A percentile compares a stretch with the other conserved stretches of the same genome.
Evolutionary conservation across 2,888 invertebrate genomes (phyloP).

Genomic region (Ectobius pallidus): DNA sequence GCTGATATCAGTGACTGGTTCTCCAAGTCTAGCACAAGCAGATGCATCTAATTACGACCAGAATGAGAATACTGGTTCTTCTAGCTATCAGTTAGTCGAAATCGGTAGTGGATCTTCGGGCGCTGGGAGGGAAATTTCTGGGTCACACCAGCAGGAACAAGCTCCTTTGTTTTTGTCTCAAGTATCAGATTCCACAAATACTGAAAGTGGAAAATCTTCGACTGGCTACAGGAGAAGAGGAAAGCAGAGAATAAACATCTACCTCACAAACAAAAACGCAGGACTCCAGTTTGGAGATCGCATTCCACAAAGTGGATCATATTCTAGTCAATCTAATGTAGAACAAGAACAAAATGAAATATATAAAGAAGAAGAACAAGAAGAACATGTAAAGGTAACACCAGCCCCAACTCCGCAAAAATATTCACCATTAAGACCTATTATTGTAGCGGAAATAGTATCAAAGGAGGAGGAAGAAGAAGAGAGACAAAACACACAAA

Average conservation of each 20-base stretch:
- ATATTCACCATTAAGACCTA: slow-evolving; percentile 40
- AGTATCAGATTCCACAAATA: neutral
- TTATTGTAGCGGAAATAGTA: slow-evolving; percentile 40
- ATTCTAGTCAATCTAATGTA: neutral
- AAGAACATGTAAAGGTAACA: neutral
- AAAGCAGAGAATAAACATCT: slow-evolving; percentile 43
- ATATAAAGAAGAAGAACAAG: slow-evolving; percentile 14
- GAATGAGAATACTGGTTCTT: neutral
- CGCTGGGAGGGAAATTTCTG: neutral
- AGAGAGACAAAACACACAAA: neutral
- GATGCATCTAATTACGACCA: neutral
- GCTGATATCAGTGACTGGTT: neutral
- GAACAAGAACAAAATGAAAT: slow-evolving; percentile 2
- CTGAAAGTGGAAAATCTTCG: neutral
- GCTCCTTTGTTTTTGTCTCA: neutral
- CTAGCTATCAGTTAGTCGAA: slow-evolving; percentile 15
- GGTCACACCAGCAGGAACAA: no score
- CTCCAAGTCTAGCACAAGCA: neutral
- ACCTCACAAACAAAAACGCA: slow-evolving; percentile 44
- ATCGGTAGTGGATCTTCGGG: neutral
- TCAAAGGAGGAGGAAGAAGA: neutral
- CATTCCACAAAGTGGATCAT: neutral
- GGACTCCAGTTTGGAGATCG: slow-evolving; percentile 24
- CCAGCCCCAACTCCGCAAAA: slow-evolving; percentile 4
- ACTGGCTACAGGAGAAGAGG: neutral